Conservation (phyloP, 2,888 invertebrate genomes). For the Orthosia gothica region DNA sequence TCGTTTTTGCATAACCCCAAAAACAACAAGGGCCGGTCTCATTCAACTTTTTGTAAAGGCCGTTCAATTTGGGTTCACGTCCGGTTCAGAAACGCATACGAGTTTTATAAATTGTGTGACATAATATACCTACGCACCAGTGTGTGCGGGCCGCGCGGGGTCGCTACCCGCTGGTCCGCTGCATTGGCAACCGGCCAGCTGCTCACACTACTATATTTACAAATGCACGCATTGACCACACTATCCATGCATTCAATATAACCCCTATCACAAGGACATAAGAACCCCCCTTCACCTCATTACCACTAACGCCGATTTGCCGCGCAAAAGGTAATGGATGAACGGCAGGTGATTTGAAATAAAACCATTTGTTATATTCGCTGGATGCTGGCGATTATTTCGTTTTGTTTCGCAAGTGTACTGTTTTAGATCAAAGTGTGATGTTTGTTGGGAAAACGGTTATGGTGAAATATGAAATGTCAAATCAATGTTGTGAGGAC, state of each 20-base stretch:
- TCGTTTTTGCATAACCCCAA: conserved; percentile 9
- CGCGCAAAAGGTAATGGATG: conserved; percentile 72
- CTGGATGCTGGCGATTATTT: conserved; percentile 61
- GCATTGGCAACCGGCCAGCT: conserved; percentile 74
- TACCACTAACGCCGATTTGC: conserved; percentile 33
- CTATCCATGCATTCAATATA: conserved; percentile 54
- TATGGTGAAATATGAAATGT: conserved; percentile 71
- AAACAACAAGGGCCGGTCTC: conserved; percentile 11
- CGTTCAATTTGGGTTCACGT: conserved; percentile 43
- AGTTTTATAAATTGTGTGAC: conserved; percentile 63
- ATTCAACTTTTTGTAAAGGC: conserved; percentile 20
- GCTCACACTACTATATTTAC: conserved; percentile 75
- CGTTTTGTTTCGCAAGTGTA: conserved; percentile 66
- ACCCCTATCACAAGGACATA: conserved; percentile 58
- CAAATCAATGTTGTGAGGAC: conserved; percentile 37
- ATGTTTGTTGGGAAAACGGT: conserved; percentile 48
- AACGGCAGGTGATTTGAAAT: conserved; percentile 76
- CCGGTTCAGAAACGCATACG: conserved; percentile 42
- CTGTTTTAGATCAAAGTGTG: conserved; percentile 73
- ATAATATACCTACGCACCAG: conserved; percentile 51
- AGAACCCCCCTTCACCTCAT: conserved; percentile 38
- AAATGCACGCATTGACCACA: conserved; percentile 64
- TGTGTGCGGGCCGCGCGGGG: conserved; percentile 70
- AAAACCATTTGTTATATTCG: conserved; percentile 75
- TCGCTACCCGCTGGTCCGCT: conserved; percentile 78